Evolutionary conservation across 1,140 invertebrate species (phyloP), one percentile per base, ranked within the genome.

Genomic region (Drosophila funebris): DNA sequence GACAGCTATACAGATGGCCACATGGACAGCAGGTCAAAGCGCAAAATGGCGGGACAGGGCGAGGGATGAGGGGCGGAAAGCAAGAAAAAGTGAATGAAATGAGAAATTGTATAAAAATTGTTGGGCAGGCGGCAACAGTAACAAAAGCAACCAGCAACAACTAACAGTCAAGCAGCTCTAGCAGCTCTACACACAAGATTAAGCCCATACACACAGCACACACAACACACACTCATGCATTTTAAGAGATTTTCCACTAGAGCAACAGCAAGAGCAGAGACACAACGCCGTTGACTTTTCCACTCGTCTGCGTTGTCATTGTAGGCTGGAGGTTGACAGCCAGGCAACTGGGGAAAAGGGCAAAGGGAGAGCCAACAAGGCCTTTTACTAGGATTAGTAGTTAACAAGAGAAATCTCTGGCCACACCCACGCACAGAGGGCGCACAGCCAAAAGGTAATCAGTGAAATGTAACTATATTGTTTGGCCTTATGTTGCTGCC

Each of bases 391-490:
- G 83, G 83, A 87, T 87, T 87, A 87, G 82, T 88, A 87, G 82
- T 82, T 87, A 88, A 87, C 82, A 87, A 87, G 83, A 87, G 82
- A 78, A 82, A 88, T 88, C 82, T 83, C 82, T 83, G 78, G 71
- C 82, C 83, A 82, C 83, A 52, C 81, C 75, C 64, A 73, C 71
- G 43, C 73, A 68, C 71, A 14, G 36, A 14, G 27, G 39, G 4
- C 16, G 24, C 77, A 81, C 78, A 85, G 66, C 82, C 83, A 78
- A 89, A 84, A 88, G 84, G 85, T 90, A 90, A 90, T 90, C 85
- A 90, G 78, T 85, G 72, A 90, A 90, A 90, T 90, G 87, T 90
- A 90, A 85, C 82, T 75, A 73, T 85, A 85, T 85, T 85, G 81
- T 85, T 77, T 87, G 82, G 77, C 50, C 76, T 66, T 71, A 52